Conservation (phyloP, 2,888 invertebrate species). For the Ischnus inquisitorius region DNA sequence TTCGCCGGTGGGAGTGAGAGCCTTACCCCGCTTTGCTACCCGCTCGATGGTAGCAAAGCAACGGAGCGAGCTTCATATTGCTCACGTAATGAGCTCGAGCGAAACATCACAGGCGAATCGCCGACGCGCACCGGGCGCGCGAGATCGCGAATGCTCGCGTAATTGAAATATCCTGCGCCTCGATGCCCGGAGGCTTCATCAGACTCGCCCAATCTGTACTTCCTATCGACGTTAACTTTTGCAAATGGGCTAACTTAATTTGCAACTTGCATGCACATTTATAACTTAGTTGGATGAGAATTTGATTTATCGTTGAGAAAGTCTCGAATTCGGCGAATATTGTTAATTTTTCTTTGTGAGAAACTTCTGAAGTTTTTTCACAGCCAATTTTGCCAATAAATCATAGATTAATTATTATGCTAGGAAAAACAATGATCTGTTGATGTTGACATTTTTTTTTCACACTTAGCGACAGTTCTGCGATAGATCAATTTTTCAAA, state of each 20-base stretch:
- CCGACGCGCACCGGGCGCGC: constrained; percentile 54
- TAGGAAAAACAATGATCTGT: too few relatives aligned
- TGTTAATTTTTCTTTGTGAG: background rate
- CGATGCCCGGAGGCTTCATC: constrained; percentile 41
- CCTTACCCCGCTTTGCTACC: too few relatives aligned
- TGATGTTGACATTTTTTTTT: too few relatives aligned
- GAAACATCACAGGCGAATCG: constrained; percentile 65
- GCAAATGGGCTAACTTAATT: constrained; percentile 56
- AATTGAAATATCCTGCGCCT: constrained; percentile 80
- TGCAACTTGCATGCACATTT: constrained; percentile 19
- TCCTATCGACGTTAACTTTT: constrained; percentile 5
- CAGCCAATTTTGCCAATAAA: too few relatives aligned
- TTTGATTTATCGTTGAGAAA: background rate
- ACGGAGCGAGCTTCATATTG: constrained; percentile 54
- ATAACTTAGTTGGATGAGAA: background rate
- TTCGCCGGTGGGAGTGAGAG: constrained; percentile 7
- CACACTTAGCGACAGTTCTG: too few relatives aligned
- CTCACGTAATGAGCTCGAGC: constrained; percentile 64
- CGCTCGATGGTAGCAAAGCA: constrained; percentile 33
- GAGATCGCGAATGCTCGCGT: constrained; percentile 71
- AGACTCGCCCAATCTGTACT: constrained; percentile 18
- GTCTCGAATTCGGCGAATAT: background rate
- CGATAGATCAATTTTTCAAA: background rate
- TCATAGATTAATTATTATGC: too few relatives aligned
- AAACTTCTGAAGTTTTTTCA: too few relatives aligned